A percentile compares a stretch with the other conserved stretches of the same genome.
Evolutionary conservation across 2,797 vertebrate species (phyloP).

Genomic region (Sebastes jordani): DNA sequence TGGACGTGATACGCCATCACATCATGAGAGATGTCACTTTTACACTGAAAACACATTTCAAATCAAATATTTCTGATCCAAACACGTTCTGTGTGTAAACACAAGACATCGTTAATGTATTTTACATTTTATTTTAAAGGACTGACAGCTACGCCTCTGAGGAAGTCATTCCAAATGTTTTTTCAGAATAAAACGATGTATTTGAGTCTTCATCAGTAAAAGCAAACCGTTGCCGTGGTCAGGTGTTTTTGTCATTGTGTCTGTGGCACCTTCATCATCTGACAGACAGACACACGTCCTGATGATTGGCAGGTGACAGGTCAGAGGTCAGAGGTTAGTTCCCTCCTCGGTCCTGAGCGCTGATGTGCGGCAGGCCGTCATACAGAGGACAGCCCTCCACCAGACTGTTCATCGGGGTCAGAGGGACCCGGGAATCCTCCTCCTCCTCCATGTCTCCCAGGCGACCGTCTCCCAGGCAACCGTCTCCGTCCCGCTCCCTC

Average conservation of each 20-base stretch:
- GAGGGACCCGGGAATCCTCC: slow-evolving; percentile 79
- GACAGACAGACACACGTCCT: not conserved
- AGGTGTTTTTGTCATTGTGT: not conserved
- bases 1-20: not conserved
- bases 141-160: not conserved
- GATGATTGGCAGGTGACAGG: not conserved
- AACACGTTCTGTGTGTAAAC: not conserved
- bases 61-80: not conserved
- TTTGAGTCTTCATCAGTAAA: not conserved
- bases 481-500: slow-evolving; percentile 45
- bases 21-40: not conserved
- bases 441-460: slow-evolving; percentile 21
- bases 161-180: not conserved
- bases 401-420: slow-evolving; percentile 95
- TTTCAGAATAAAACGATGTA: not conserved
- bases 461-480: slow-evolving; percentile 26
- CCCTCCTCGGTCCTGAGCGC: slow-evolving; percentile 71
- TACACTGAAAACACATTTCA: not conserved
- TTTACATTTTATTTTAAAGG: not conserved
- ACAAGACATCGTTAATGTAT: not conserved
- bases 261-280: not conserved
- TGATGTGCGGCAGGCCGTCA: slow-evolving; percentile 85
- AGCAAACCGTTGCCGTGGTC: not conserved
- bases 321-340: slow-evolving; percentile 28
- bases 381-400: slow-evolving; percentile 94